These are phyloP conservation scores for Channa argus DNA, from an alignment of 2,113 vertebrate species.

Conservation along the genomic window DNA sequence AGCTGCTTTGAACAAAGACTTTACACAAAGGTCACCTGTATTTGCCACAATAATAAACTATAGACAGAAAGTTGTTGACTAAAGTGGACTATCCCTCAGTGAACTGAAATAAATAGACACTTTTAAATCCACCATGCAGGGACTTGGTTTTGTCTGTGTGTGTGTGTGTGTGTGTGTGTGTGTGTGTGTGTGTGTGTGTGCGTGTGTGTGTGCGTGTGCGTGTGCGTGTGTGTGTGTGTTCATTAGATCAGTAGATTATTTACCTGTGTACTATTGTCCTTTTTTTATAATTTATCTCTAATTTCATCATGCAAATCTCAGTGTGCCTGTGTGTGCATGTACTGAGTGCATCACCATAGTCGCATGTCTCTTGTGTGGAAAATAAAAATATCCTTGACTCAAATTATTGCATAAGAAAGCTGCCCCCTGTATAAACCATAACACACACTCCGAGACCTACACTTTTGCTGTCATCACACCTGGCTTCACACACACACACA, in stretches of 20 bases:
- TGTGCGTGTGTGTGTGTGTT: background rate
- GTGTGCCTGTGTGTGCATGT: no score
- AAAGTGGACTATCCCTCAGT: constrained; percentile 38
- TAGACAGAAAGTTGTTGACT: constrained; percentile 41
- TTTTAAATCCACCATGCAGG: constrained; percentile 61
- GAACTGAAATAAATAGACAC: constrained; percentile 60
- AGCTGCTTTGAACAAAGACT: constrained; percentile 36
- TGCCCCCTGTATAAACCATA: constrained; percentile 26
- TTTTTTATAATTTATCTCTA: no score
- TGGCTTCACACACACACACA: constrained; percentile 31
- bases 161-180: constrained; percentile 8
- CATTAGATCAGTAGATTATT: no score
- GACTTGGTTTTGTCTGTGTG: constrained; percentile 27
- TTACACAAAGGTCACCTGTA: constrained; percentile 57
- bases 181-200: constrained; percentile 2
- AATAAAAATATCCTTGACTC: constrained; percentile 39
- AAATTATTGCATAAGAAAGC: constrained; percentile 52
- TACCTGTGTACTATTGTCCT: no score
- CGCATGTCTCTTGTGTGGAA: no score
- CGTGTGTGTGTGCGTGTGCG: background rate
- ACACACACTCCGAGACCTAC: constrained; percentile 21
- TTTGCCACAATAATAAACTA: constrained; percentile 41
- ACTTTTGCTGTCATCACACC: constrained; percentile 34
- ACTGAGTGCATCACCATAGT: no score
- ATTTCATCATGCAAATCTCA: no score